A percentile compares a stretch with the other conserved stretches of the same genome.
These are phyloP conservation scores for Tadarida brasiliensis DNA, from an alignment of 2,797 vertebrate genomes.

Conservation along the genomic window DNA sequence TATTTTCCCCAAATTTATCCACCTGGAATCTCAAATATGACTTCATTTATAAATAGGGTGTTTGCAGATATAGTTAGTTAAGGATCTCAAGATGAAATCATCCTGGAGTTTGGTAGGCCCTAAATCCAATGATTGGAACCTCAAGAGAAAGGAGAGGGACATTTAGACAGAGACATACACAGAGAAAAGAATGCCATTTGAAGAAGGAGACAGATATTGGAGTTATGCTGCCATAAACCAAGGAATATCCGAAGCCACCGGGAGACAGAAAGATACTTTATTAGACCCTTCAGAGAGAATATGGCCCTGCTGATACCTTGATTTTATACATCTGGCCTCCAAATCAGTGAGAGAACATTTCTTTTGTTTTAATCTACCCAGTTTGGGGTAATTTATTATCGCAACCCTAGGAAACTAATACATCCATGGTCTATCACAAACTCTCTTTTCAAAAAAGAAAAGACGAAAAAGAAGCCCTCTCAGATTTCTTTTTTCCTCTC, in stretches of 20 bases:
- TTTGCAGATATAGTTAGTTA: background rate
- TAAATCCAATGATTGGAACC: background rate
- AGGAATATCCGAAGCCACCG: background rate
- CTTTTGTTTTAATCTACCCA: background rate
- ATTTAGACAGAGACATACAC: background rate
- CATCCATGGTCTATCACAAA: background rate
- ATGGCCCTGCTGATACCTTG: background rate
- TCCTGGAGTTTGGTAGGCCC: background rate
- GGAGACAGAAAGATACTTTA: background rate
- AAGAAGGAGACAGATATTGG: background rate
- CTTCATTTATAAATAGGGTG: background rate
- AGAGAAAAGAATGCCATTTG: rapidly evolving
- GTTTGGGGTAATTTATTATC: background rate
- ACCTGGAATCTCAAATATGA: background rate
- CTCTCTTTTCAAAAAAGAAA: background rate
- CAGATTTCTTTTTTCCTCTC: background rate
- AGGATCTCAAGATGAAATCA: background rate
- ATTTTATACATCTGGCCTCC: background rate
- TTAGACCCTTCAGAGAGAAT: background rate
- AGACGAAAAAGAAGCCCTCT: background rate
- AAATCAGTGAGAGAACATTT: background rate
- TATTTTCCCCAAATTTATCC: background rate
- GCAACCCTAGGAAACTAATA: background rate
- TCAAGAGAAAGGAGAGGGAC: background rate
- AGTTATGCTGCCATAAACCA: background rate